Evolutionary conservation across 2,888 invertebrate species (phyloP), one percentile per base, ranked within the genome.

Genomic region (Anoncus sp.): DNA sequence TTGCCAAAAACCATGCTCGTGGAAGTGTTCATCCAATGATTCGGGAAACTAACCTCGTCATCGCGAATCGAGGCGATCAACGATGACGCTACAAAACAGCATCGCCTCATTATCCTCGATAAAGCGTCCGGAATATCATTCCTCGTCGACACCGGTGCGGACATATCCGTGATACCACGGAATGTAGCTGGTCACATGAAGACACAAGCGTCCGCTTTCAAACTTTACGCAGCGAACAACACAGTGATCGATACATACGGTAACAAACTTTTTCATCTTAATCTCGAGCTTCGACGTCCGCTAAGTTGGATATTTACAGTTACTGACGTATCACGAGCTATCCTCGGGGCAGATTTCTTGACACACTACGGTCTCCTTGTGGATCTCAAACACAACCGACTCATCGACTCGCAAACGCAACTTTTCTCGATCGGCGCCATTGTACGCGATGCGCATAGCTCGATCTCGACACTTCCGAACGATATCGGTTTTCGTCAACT

Each of bases 101-200:
- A 20, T 27, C 60, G 76, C 20, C 71, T 71, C 1, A 38, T 63
- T 0, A 31, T 76, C 3, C 27, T 38, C 12, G 75, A 76, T 35
- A 35, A 22, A 24, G 7, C 10, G 3, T 47, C 75, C 16, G 53
- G 67, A 12, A 3, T 31, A 38, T 22, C 31, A 3, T 77, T 67
- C 22, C 47, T 69, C 0, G 49, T 77, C 14, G 77, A 77, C 16
- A 73, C 73, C 1, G 73, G 63, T 0, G 66, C 77, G 0, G 69
- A 71, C 7, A n/a, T n/a, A n/a, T n/a, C n/a, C n/a, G n/a, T n/a
- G n/a, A n/a, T n/a, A n/a, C n/a, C n/a, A n/a, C n/a, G n/a, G n/a
- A n/a, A n/a, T n/a, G n/a, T n/a, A n/a, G n/a, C n/a, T n/a, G n/a
- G n/a, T n/a, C n/a, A n/a, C n/a, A n/a, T n/a, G n/a, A n/a, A n/a